Evolutionary conservation across 2,888 invertebrate genomes (phyloP), one percentile per base, ranked within the genome.

Genomic region (Crematogaster levior): DNA sequence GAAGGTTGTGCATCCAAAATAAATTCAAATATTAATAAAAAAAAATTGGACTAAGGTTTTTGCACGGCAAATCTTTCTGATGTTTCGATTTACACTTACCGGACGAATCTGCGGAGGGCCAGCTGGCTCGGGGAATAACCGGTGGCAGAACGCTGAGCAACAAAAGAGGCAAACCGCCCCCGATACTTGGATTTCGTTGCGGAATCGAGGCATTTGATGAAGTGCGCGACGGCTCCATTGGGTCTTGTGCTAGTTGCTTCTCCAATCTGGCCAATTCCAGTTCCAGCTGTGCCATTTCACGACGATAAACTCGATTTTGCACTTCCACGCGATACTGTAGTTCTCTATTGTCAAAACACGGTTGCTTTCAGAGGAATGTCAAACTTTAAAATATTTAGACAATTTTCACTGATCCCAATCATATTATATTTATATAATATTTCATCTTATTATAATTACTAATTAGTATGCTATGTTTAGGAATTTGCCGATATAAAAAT

Each of bases 291-390:
- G 97, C 96, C 87, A 98, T 96, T 94, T 98, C 98, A 87, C 97
- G 96, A 92, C 97, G 97, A 93, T 98, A 98, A 6, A 98, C 98
- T 89, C 97, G 96, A 94, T 98, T 98, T 94, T 98, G 98, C 74
- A 98, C 97, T 94, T 98, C 98, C 65, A 98, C 97, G 82, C 98
- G 95, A 93, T 98, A 98, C 91, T 97, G 97, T 21, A 97, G 94
- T 92, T 98, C 98, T 92, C 83, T 87, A 53, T 51, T 30, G 58
- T 34, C 37, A 43, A 77, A 70, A 43, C 40, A 34, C 10, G 9
- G 40, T 15, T 43, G 1, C 15, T 70, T 65, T 56, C 15, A 53
- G 27, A 56, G 21, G 34, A 37, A 40, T 18, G 46, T 3, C 34
- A n/a, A 30, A 24, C 4, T 74, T 12, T 18, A 30, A 18, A 30